phyloP scores from a whole-genome alignment of 2,113 vertebrate species.

The Cryptotis parvus region DNA sequence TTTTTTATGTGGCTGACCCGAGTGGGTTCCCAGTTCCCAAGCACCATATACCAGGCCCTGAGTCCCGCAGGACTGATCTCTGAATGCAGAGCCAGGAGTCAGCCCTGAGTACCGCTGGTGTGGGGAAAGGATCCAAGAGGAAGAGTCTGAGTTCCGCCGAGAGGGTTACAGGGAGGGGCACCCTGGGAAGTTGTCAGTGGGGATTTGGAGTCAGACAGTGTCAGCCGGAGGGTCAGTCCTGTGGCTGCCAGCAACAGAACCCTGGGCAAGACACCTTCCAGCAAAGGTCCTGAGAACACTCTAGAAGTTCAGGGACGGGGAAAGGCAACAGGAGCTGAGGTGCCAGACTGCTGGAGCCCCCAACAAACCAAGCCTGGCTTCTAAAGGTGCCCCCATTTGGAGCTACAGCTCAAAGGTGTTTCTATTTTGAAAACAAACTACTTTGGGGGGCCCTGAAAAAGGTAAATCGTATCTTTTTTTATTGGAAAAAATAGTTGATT shows the following conservation, averaged over 20 bases:
- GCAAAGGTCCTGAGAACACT: not conserved
- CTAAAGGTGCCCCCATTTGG: not conserved
- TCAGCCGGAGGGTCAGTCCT: not conserved
- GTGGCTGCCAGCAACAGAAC: not conserved
- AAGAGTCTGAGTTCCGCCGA: not conserved
- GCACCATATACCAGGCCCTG: too few relatives aligned
- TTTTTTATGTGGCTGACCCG: too few relatives aligned
- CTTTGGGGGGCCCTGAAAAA: not conserved
- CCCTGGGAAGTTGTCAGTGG: not conserved
- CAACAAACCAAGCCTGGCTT: not conserved
- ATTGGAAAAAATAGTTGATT: not conserved
- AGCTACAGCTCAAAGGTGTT: not conserved
- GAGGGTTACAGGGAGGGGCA: not conserved
- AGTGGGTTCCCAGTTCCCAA: too few relatives aligned
- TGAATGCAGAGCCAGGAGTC: too few relatives aligned
- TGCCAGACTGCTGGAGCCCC: not conserved
- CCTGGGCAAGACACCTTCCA: not conserved
- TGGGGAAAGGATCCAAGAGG: not conserved
- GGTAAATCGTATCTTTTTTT: not conserved
- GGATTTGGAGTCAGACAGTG: not conserved
- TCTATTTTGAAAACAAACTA: not conserved
- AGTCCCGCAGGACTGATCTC: too few relatives aligned
- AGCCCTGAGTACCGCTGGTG: too few relatives aligned
- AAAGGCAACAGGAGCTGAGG: not conserved
- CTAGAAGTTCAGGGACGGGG: not conserved